Conservation (phyloP, 1,140 invertebrate genomes). For the Babylonia areolata region DNA sequence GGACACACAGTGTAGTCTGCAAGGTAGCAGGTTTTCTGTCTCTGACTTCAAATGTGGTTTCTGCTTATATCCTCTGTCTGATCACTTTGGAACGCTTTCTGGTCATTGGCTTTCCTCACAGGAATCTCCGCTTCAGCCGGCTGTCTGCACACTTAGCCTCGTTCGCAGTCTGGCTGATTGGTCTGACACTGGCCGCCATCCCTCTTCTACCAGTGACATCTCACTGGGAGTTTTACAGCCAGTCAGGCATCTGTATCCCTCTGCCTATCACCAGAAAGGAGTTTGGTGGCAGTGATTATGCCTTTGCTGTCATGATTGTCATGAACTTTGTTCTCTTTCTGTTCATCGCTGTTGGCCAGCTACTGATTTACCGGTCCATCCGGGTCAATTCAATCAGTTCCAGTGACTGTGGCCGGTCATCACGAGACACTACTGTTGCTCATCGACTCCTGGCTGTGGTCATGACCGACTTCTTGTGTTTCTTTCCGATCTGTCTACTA, state of each 20-base stretch:
- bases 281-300: slow-evolving; percentile 50
- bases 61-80: slow-evolving; percentile 56
- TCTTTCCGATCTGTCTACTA: slow-evolving; percentile 52
- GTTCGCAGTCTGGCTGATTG: slow-evolving; percentile 36
- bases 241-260: slow-evolving; percentile 53
- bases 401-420: slow-evolving; percentile 11
- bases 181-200: slow-evolving; percentile 42
- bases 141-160: slow-evolving; percentile 30
- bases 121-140: slow-evolving; percentile 17
- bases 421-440: slow-evolving; percentile 46
- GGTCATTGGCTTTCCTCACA: slow-evolving; percentile 57
- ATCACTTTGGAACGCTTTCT: slow-evolving; percentile 66
- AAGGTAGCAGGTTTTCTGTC: slow-evolving; percentile 59
- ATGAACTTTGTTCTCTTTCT: slow-evolving; percentile 52
- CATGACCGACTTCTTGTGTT: slow-evolving; percentile 51
- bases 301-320: slow-evolving; percentile 49
- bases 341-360: slow-evolving; percentile 51
- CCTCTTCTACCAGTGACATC: slow-evolving; percentile 38
- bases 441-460: slow-evolving; percentile 45
- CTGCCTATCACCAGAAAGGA: slow-evolving; percentile 50
- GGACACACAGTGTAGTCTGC: slow-evolving; percentile 11
- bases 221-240: slow-evolving; percentile 52
- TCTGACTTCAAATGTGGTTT: slow-evolving; percentile 57
- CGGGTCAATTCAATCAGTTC: slow-evolving; percentile 28
- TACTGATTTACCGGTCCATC: slow-evolving; percentile 46